Conservation (phyloP, 2,888 invertebrate species). For the Phyto melanocephala region DNA sequence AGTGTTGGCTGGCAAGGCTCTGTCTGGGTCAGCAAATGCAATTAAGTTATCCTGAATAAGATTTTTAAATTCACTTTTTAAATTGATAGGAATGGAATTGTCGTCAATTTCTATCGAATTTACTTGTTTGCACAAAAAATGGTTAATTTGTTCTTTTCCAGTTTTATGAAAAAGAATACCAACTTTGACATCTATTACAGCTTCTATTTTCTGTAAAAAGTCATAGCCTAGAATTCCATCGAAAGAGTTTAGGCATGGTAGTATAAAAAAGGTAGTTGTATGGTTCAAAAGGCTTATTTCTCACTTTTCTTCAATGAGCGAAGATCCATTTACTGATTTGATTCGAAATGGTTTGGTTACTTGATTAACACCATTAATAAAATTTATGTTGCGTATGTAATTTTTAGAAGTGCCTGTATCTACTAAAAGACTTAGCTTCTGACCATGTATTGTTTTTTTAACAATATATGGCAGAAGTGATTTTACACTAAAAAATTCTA, state of each 20-base stretch:
- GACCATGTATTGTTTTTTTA: slow-evolving; percentile 15
- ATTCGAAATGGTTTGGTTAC: slow-evolving; percentile 29
- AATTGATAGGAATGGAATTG: background rate
- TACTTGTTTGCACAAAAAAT: slow-evolving; percentile 15
- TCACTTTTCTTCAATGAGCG: slow-evolving; percentile 5
- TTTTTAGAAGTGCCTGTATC: slow-evolving; percentile 42
- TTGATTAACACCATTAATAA: slow-evolving; percentile 10
- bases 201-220: slow-evolving; percentile 53
- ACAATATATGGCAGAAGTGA: slow-evolving; percentile 38
- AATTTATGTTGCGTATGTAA: slow-evolving; percentile 26
- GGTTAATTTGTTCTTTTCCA: slow-evolving; percentile 27
- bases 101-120: background rate
- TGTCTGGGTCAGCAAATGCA: slow-evolving; percentile 23
- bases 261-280: slow-evolving; percentile 39
- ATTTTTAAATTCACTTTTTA: background rate
- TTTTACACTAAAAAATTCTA: slow-evolving; percentile 40
- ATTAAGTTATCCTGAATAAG: background rate
- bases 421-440: slow-evolving; percentile 13
- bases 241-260: slow-evolving; percentile 10
- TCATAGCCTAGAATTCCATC: slow-evolving; percentile 50
- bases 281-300: slow-evolving; percentile 35
- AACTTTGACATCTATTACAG: slow-evolving; percentile 38
- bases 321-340: slow-evolving; percentile 50
- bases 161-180: slow-evolving; percentile 34
- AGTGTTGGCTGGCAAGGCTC: slow-evolving; percentile 4